These are phyloP conservation scores for Tortrix viridana DNA, from an alignment of 2,888 invertebrate genomes.

Conservation along the genomic window DNA sequence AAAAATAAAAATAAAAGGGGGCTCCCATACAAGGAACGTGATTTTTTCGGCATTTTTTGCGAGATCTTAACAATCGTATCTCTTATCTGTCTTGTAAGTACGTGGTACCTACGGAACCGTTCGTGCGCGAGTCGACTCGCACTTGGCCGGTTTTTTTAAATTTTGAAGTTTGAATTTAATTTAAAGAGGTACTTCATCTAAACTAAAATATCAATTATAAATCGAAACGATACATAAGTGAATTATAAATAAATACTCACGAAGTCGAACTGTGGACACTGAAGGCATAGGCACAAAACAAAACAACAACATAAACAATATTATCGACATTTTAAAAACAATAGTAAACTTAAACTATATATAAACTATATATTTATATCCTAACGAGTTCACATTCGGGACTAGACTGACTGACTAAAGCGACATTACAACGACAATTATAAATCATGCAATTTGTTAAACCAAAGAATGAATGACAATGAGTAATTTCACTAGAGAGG, in stretches of 20 bases:
- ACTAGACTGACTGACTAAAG: conserved; percentile 40
- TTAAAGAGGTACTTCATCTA: too few species aligned
- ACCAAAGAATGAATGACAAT: conserved; percentile 18
- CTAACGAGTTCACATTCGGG: conserved; percentile 40
- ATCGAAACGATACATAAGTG: too few species aligned
- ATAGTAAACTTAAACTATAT: conserved; percentile 5
- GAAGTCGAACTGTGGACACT: neutral
- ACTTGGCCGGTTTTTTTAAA: too few species aligned
- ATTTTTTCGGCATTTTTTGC: too few species aligned
- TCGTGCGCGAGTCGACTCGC: neutral
- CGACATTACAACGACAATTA: conserved; percentile 42
- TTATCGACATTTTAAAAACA: conserved; percentile 26
- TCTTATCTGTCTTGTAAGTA: too few species aligned
- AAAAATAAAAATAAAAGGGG: too few species aligned
- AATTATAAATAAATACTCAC: conserved; percentile 29
- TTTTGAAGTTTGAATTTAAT: too few species aligned
- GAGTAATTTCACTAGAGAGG: conserved; percentile 1
- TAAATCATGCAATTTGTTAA: conserved; percentile 23
- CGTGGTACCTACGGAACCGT: too few species aligned
- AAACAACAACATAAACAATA: conserved; percentile 40
- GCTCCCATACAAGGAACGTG: too few species aligned
- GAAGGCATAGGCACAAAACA: conserved; percentile 19
- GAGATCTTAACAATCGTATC: too few species aligned
- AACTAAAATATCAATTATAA: too few species aligned
- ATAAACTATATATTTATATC: conserved; percentile 12